Conservation (phyloP, 2,113 vertebrate species). For the Tenebrosternarchus preto region DNA sequence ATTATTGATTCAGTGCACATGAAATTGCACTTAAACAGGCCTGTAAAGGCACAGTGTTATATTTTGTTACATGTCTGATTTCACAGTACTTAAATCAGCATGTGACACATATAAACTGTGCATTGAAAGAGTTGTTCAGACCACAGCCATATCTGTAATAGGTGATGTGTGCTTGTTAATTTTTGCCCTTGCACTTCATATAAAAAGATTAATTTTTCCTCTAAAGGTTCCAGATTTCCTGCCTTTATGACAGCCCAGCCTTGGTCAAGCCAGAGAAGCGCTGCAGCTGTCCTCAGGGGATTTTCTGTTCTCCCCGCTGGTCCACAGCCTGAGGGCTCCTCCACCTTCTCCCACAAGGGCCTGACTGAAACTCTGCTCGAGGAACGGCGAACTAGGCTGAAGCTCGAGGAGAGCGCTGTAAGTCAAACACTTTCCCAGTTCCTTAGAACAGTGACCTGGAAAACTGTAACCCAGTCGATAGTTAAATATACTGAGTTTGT, state of each 20-base stretch:
- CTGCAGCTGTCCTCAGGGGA: not conserved
- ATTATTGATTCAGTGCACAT: slow-evolving; percentile 50
- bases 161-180: not conserved
- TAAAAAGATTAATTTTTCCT: slow-evolving; percentile 24
- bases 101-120: not conserved
- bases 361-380: slow-evolving; percentile 67
- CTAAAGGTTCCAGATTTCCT: slow-evolving; percentile 46
- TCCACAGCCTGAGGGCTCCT: not conserved
- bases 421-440: slow-evolving; percentile 44
- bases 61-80: not conserved
- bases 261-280: slow-evolving; percentile 49
- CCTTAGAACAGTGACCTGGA: not conserved
- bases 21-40: not conserved
- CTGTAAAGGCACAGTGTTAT: not conserved
- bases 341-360: slow-evolving; percentile 47
- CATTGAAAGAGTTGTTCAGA: not conserved
- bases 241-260: slow-evolving; percentile 65
- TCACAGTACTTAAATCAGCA: not conserved
- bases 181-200: slow-evolving; percentile 43
- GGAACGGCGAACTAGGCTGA: slow-evolving; percentile 57
- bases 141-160: not conserved
- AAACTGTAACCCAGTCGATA: not conserved
- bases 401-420: slow-evolving; percentile 69
- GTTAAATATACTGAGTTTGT: not conserved
- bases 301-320: not conserved